Evolutionary conservation across 37 sponge, comb jelly and placozoan genomes (phyloP).

Genomic region (Tethya wilhelma): DNA sequence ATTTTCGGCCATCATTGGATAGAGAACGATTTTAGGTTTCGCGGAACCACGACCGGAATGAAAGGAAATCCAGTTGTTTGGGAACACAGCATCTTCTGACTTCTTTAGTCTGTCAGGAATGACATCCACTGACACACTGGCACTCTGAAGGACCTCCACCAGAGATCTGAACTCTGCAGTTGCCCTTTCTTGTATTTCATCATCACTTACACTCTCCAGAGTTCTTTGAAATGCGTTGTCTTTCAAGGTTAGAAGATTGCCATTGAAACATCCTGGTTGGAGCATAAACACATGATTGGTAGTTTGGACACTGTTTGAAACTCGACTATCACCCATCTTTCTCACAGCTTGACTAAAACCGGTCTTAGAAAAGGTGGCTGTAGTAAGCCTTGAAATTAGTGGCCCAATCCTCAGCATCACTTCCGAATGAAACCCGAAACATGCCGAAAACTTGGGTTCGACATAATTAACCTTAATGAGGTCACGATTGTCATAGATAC

Average conservation of each 20-base stretch:
- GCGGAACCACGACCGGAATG: background rate
- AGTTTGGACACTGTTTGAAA: too few relatives aligned
- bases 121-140: constrained; percentile 33
- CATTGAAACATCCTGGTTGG: constrained; percentile 49
- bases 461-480: too few relatives aligned
- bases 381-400: too few relatives aligned
- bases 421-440: too few relatives aligned
- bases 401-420: too few relatives aligned
- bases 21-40: constrained; percentile 31
- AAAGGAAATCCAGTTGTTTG: constrained; percentile 88
- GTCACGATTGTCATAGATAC: too few relatives aligned
- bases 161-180: constrained; percentile 55
- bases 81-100: constrained; percentile 71
- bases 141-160: constrained; percentile 21
- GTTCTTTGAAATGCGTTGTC: constrained; percentile 71
- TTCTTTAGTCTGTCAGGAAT: constrained; percentile 33
- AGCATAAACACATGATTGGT: constrained; percentile 69
- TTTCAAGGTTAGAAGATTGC: constrained; percentile 46
- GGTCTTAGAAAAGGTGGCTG: too few relatives aligned
- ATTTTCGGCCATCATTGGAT: constrained; percentile 65
- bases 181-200: constrained; percentile 13
- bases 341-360: too few relatives aligned
- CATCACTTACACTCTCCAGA: too few relatives aligned
- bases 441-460: too few relatives aligned
- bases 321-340: too few relatives aligned